Evolutionary conservation across 1,140 invertebrate species (phyloP), one percentile per base, ranked within the genome.

Genomic region (Amphibalanus amphitrite): DNA sequence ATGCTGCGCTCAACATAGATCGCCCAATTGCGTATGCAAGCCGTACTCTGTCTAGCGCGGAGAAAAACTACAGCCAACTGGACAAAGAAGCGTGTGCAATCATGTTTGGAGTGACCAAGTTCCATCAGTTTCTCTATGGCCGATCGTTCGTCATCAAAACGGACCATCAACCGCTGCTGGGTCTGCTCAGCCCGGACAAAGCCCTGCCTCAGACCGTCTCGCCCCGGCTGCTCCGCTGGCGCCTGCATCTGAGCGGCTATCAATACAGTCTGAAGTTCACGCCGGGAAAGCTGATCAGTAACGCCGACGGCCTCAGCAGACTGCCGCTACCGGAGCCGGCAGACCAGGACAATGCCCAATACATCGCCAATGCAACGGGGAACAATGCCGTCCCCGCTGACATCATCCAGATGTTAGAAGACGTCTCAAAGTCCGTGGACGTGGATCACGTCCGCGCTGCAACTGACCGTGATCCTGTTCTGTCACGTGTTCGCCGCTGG

Each of bases 41-140:
- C 15, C 33, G 33, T 15, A 38, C 4, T 38, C 33, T 38, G 4
- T 38, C 4, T 15, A 15, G 4, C 33, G 33, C 33, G 4, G 33
- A 38, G n/a, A 69, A 26, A n/a, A 83, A 80, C 68, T 83, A 85
- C 70, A 71, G 78, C 20, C 80, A 82, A 73, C 80, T 84, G 29
- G 82, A 87, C 38, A 83, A 80, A 75, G 84, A 87, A 77, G 82
- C 80, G 8, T 74, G 83, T 25, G 79, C 79, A 0, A 80, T 86
- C 17, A 72, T 84, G 0, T 85, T 78, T 75, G 81, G 79, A 8
- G 78, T 86, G 8, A 79, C 79, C 71, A 82, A 82, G 75, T 85
- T 86, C 76, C 78, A 83, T 59, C 75, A 82, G 64, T 86, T 81
- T 74, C 69, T 84, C 1, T 82, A 77, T 76, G 84, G 80, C 69